A percentile compares a stretch with the other conserved stretches of the same genome.
These are phyloP conservation scores for Gastrophryne carolinensis DNA, from an alignment of 2,797 vertebrate species.

Conservation along the genomic window DNA sequence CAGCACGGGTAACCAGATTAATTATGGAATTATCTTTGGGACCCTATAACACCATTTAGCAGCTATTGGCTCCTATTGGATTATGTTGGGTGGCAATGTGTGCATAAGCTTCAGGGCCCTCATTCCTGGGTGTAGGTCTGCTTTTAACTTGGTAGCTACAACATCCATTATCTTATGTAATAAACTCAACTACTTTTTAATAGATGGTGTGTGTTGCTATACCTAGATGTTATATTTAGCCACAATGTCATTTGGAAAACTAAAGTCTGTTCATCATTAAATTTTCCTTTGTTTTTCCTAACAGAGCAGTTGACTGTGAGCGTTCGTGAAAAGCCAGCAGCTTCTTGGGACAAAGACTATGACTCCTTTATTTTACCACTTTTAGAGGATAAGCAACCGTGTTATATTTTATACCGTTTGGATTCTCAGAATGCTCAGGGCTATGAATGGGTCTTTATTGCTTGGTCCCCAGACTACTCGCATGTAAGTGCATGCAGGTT, in stretches of 20 bases:
- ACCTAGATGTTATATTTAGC: neutral
- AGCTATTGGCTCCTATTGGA: too few relatives aligned
- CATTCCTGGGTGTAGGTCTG: too few relatives aligned
- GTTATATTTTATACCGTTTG: slow-evolving; percentile 90
- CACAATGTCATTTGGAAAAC: neutral
- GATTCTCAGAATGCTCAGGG: slow-evolving; percentile 95
- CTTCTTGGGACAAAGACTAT: slow-evolving; percentile 92
- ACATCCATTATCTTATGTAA: neutral
- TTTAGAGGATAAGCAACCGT: slow-evolving; percentile 85
- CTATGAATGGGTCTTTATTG: slow-evolving; percentile 94
- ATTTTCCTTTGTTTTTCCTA: slow-evolving; percentile 52
- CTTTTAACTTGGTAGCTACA: too few relatives aligned
- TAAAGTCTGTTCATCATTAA: neutral
- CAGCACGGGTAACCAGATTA: too few relatives aligned
- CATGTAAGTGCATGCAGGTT: slow-evolving; percentile 79
- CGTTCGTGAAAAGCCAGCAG: slow-evolving; percentile 70
- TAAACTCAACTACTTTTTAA: neutral
- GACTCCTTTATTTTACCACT: slow-evolving; percentile 83
- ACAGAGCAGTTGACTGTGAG: slow-evolving; percentile 89
- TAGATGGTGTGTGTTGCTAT: too few relatives aligned
- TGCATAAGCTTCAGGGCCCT: too few relatives aligned
- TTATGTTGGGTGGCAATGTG: too few relatives aligned
- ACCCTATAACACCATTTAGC: too few relatives aligned
- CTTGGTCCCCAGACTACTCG: slow-evolving; percentile 92
- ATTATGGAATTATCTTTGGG: too few relatives aligned